These are phyloP conservation scores for Phrynocephalus vlangalii DNA, from an alignment of 2,797 vertebrate species.

Conservation along the genomic window DNA sequence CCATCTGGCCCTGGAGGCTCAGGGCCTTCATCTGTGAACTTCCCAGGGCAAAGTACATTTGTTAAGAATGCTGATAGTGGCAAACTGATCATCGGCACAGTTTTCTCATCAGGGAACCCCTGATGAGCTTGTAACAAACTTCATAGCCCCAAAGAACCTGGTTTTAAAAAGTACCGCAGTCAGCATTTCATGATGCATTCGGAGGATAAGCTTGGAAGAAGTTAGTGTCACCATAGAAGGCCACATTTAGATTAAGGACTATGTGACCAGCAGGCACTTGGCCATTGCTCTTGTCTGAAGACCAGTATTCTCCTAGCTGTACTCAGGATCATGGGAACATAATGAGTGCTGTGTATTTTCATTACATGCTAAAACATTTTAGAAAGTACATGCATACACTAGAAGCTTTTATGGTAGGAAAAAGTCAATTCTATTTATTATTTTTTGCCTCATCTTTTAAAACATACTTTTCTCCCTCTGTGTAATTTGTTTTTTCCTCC, in stretches of 20 bases:
- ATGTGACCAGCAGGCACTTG: not conserved
- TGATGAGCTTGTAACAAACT: not conserved
- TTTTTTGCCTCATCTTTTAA: not conserved
- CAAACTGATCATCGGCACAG: too few species aligned
- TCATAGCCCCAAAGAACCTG: not conserved
- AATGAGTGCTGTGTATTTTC: not conserved
- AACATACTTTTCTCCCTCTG: not conserved
- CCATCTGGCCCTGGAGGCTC: too few species aligned
- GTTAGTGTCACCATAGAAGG: not conserved
- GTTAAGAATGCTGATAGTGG: not conserved
- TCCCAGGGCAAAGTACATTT: too few species aligned
- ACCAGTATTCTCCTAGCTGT: not conserved
- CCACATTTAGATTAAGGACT: not conserved
- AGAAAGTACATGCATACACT: not conserved
- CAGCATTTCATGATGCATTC: not conserved
- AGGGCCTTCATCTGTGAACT: too few species aligned
- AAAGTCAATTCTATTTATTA: not conserved
- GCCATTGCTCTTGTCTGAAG: not conserved
- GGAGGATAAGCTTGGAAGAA: not conserved
- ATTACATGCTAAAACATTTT: not conserved
- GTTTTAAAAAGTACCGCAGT: not conserved
- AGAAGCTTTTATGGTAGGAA: not conserved
- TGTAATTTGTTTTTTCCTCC: not conserved
- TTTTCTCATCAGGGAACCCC: not conserved
- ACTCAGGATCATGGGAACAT: not conserved